These are phyloP conservation scores for Zaprionus capensis DNA, from an alignment of 1,140 invertebrate species.

Conservation along the genomic window DNA sequence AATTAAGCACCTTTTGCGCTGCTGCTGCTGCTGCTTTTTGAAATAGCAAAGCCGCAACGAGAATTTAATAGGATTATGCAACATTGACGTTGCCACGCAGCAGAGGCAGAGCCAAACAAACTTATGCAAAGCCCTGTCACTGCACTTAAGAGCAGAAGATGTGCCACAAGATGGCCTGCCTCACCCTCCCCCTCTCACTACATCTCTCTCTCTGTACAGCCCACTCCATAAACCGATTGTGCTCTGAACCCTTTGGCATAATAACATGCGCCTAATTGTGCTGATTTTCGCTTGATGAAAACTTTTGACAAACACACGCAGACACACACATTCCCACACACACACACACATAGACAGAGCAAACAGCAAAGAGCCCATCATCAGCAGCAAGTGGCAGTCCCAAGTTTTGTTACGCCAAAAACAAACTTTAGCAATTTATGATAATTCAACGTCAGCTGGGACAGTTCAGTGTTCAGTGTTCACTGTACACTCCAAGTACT, in stretches of 20 bases:
- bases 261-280: constrained; percentile 73
- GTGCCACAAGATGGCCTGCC: not conserved
- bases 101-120: constrained; percentile 49
- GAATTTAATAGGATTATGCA: constrained; percentile 83
- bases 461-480: constrained; percentile 70
- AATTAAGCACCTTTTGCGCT: constrained; percentile 78
- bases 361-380: constrained; percentile 27
- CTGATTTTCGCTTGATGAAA: constrained; percentile 76
- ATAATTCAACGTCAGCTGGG: constrained; percentile 83
- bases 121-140: constrained; percentile 78
- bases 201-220: not conserved
- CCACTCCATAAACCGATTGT: constrained; percentile 29
- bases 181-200: not conserved
- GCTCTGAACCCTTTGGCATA: constrained; percentile 52
- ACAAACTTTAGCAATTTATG: constrained; percentile 83
- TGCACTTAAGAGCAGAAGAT: constrained; percentile 49
- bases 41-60: constrained; percentile 58
- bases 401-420: constrained; percentile 80
- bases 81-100: constrained; percentile 46
- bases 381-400: constrained; percentile 50
- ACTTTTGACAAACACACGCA: constrained; percentile 60
- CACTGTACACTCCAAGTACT: constrained; percentile 39
- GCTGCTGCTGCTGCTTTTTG: constrained; percentile 23
- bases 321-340: not conserved
- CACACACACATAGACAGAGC: not conserved